Percentiles rank a stretch among this genome's conserved stretches.
Conservation (phyloP, 2,113 vertebrate species). For the Arizona elegans region DNA sequence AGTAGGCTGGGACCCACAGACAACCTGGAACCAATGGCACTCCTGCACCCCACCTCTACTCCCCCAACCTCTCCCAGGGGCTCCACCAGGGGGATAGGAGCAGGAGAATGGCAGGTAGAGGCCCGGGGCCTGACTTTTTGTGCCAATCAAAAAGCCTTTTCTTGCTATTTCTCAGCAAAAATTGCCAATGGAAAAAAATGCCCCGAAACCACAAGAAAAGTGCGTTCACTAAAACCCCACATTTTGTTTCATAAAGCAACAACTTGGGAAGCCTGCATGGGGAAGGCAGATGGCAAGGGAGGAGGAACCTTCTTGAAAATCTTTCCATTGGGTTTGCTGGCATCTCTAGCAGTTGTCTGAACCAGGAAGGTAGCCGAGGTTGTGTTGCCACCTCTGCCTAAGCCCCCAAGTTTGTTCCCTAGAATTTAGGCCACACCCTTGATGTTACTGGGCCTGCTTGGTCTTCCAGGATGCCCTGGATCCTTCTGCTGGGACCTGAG, state of each 20-base stretch:
- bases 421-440: background rate
- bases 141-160: background rate
- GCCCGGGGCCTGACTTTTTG: background rate
- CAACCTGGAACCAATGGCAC: background rate
- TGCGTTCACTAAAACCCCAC: background rate
- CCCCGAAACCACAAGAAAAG: background rate
- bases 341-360: background rate
- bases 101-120: background rate
- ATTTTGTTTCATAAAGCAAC: background rate
- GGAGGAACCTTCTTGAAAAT: background rate
- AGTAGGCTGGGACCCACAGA: background rate
- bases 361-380: background rate
- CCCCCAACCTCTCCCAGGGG: background rate
- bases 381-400: background rate
- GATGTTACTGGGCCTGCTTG: background rate
- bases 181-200: background rate
- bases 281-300: background rate
- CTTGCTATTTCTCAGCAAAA: background rate
- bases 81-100: background rate
- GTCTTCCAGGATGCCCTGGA: background rate
- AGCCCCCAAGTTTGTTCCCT: background rate
- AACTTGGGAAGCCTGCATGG: background rate
- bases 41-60: background rate
- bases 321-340: background rate
- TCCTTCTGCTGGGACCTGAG: background rate